phyloP scores from a whole-genome alignment of 2,888 invertebrate genomes.

The Opisthograptis luteolata region DNA sequence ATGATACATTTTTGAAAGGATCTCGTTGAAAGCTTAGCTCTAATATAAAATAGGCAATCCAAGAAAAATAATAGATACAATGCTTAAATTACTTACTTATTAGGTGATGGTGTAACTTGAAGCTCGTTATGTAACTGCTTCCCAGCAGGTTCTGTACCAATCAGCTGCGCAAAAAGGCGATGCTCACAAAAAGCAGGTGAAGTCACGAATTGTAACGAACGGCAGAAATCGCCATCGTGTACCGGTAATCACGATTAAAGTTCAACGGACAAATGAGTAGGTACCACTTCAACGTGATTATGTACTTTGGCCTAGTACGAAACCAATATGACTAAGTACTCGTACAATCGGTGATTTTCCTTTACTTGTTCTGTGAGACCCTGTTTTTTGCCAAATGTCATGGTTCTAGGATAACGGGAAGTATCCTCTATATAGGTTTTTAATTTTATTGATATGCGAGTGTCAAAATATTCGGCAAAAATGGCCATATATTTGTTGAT shows the following conservation, averaged over 20 bases:
- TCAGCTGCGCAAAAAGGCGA: constrained; percentile 32
- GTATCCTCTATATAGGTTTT: too few relatives aligned
- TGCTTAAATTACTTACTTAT: background rate
- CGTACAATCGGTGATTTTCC: too few relatives aligned
- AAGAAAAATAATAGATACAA: background rate
- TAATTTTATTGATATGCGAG: too few relatives aligned
- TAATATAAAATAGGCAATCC: too few relatives aligned
- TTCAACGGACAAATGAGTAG: constrained; percentile 53
- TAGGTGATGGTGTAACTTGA: background rate
- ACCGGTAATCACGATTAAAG: constrained; percentile 47
- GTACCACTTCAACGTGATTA: background rate
- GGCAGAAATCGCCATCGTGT: constrained; percentile 43
- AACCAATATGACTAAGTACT: too few relatives aligned
- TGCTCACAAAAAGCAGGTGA: constrained; percentile 48
- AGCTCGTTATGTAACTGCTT: constrained; percentile 30
- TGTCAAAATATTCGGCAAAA: too few relatives aligned
- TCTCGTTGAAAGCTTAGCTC: too few relatives aligned
- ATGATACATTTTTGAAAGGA: too few relatives aligned
- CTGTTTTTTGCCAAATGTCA: too few relatives aligned
- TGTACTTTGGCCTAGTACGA: background rate
- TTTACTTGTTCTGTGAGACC: too few relatives aligned
- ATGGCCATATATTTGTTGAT: too few relatives aligned
- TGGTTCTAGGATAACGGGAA: too few relatives aligned
- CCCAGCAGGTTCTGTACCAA: constrained; percentile 29
- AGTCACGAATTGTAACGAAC: constrained; percentile 49